Evolutionary conservation across 2,888 invertebrate genomes (phyloP).

Genomic region (Harmothoe impar): DNA sequence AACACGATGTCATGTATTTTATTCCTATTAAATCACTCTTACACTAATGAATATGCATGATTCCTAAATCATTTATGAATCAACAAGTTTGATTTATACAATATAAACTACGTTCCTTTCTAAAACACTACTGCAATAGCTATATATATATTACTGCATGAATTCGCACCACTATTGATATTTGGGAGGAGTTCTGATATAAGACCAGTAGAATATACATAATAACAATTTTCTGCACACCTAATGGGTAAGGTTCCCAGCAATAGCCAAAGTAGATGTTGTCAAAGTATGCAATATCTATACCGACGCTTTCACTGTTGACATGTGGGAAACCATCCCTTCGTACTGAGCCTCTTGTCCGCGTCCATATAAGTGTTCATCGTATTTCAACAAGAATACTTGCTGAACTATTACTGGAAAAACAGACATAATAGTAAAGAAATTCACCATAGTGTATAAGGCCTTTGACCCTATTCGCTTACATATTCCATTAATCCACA

Average conservation of each 20-base stretch:
- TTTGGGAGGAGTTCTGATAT: too few relatives aligned
- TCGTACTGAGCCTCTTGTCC: neutral
- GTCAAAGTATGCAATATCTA: constrained; percentile 33
- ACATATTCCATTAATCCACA: too few relatives aligned
- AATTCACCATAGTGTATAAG: too few relatives aligned
- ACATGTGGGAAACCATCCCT: neutral
- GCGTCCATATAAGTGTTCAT: too few relatives aligned
- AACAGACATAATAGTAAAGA: too few relatives aligned
- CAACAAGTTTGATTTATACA: constrained; percentile 9
- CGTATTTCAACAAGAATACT: too few relatives aligned
- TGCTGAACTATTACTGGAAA: too few relatives aligned
- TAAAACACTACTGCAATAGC: neutral
- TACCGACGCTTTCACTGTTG: neutral
- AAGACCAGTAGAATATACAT: too few relatives aligned
- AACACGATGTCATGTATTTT: neutral
- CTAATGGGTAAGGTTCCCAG: too few relatives aligned
- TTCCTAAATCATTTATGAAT: constrained; percentile 7
- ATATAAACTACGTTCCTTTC: neutral
- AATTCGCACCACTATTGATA: too few relatives aligned
- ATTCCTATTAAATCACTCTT: neutral
- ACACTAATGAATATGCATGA: neutral
- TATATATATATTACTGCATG: constrained; percentile 5
- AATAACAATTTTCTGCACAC: too few relatives aligned
- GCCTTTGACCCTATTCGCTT: too few relatives aligned
- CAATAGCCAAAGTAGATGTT: neutral